Base-by-base conservation (phyloP, 2,797 vertebrate genomes). In the Oryzias sinensis region DNA sequence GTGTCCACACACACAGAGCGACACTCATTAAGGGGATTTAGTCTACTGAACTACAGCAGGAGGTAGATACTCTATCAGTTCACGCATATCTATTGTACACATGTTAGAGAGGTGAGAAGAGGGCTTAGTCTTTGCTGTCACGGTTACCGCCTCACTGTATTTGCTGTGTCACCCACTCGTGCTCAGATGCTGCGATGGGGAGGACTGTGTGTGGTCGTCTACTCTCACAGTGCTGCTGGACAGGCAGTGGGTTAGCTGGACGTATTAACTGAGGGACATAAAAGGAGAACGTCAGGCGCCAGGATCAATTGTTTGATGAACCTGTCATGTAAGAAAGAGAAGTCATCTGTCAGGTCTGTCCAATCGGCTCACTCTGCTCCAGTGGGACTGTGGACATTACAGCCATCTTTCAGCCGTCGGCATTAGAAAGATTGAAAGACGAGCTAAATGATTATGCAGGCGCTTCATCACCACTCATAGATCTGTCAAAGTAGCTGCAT, bases 41-140 rank as follows among this genome's bases (percentile, higher is more conserved):
- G 62, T 71, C 50, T 62, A 14, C 56, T 68, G 53, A 68, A 50
- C 61, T 65, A 4, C 77, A 50, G 79, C 78, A 72, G 84, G 81
- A 75, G 77, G 76, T 70, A 66, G 67, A 68, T 65, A 59, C 61
- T 49, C 59, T 72, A 67, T 68, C 58, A 37, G 51, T 57, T 48
- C 20, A 20, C 65, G 47, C 9, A 41, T 66, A 49, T 66, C 59
- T 45, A 59, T 56, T 42, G 13, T 65, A 29, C 37, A 50, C 64
- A 42, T 62, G 64, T 47, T 53, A 37, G 44, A 53, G 46, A 53
- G 70, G 58, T 71, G 62, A 43, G 64, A 18, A 55, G 46, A 61
- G 56, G 14, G 64, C 56, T 57, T 24, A 56, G 70, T 22, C 40
- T 51, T 65, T 20, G 27, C 46, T 33, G 56, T 57, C 68, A 54